These are phyloP conservation scores for Limnephilus marmoratus DNA, from an alignment of 2,888 invertebrate genomes.

Conservation along the genomic window DNA sequence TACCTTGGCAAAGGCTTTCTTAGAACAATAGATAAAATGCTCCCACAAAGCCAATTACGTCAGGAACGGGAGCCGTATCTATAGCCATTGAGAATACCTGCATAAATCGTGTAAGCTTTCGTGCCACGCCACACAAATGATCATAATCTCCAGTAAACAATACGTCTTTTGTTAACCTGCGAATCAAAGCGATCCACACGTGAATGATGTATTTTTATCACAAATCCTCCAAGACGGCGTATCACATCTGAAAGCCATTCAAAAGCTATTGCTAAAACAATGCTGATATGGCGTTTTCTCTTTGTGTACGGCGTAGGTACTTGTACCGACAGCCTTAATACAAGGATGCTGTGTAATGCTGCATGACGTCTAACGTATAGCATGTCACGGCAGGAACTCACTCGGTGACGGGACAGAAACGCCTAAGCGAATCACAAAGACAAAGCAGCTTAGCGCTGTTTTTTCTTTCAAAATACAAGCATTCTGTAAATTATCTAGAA, in stretches of 20 bases:
- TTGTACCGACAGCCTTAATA: not conserved
- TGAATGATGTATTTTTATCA: slow-evolving; percentile 28
- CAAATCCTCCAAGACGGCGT: not conserved
- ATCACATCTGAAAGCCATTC: slow-evolving; percentile 36
- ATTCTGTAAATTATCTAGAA: not conserved
- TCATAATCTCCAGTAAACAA: slow-evolving; percentile 12
- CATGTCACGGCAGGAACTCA: slow-evolving; percentile 36
- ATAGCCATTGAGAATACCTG: not conserved
- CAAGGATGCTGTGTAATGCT: not conserved
- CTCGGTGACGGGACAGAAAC: not conserved
- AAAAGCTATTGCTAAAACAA: slow-evolving; percentile 13
- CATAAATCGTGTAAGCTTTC: slow-evolving; percentile 16
- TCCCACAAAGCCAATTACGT: not conserved
- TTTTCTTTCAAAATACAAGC: not conserved
- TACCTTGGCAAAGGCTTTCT: not conserved
- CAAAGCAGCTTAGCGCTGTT: not conserved
- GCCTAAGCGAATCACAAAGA: not conserved
- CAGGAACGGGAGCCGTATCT: not conserved
- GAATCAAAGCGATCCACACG: slow-evolving; percentile 23
- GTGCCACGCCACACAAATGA: not conserved
- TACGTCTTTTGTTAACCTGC: slow-evolving; percentile 34
- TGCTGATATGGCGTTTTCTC: slow-evolving; percentile 30
- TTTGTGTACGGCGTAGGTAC: not conserved
- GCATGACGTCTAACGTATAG: not conserved
- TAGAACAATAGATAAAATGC: not conserved